These are phyloP conservation scores for Xerus inauris DNA, from an alignment of 2,113 vertebrate genomes.

Conservation along the genomic window DNA sequence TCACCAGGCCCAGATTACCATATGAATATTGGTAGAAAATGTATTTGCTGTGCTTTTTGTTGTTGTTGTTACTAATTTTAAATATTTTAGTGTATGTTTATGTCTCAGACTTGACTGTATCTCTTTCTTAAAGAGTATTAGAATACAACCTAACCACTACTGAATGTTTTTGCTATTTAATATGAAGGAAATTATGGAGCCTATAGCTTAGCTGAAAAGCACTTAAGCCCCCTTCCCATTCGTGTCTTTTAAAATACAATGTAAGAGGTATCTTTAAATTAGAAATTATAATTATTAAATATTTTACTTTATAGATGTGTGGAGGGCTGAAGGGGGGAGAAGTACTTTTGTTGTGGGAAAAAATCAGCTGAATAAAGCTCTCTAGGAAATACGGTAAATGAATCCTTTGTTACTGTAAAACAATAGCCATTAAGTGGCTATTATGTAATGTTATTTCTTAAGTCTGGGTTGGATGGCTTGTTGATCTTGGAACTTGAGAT, in stretches of 20 bases:
- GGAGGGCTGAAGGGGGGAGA: background rate
- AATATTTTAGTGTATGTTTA: background rate
- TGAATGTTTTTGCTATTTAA: background rate
- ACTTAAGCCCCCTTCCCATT: background rate
- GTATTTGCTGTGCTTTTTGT: background rate
- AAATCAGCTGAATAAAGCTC: conserved; percentile 57
- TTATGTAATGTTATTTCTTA: conserved; percentile 82
- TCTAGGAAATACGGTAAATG: conserved; percentile 76
- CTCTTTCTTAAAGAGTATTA: conserved; percentile 16
- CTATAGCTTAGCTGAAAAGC: background rate
- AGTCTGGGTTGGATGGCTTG: conserved; percentile 70
- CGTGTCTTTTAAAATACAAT: background rate
- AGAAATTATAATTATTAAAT: conserved; percentile 26
- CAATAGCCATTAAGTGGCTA: conserved; percentile 72
- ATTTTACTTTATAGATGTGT: conserved; percentile 36
- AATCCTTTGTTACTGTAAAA: conserved; percentile 76
- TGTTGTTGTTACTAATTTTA: conserved; percentile 41
- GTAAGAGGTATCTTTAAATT: background rate
- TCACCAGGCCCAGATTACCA: background rate
- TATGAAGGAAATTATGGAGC: background rate
- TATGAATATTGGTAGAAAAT: background rate
- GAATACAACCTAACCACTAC: background rate
- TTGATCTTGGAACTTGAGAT: conserved; percentile 75
- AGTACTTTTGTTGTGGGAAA: conserved; percentile 68
- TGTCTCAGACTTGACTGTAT: conserved; percentile 15